Percentiles rank a stretch among this genome's conserved stretches.
phyloP scores from a whole-genome alignment of 2,797 vertebrate genomes.

The Limosa lapponica region DNA sequence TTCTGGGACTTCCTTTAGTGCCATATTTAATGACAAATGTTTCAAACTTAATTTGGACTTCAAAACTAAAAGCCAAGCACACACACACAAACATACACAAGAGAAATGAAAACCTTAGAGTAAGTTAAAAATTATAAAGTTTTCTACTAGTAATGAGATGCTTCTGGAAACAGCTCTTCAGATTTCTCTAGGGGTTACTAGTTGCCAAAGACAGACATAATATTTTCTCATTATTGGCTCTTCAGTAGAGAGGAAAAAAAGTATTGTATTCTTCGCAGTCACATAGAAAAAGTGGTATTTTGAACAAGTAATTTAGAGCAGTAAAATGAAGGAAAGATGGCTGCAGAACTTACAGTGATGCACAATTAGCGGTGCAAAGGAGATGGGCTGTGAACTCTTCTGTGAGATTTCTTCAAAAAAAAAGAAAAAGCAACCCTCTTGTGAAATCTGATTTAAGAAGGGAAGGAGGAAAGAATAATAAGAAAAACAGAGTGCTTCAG shows the following conservation, averaged over 20 bases:
- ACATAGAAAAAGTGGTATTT: slow-evolving; percentile 57
- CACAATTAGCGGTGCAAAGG: slow-evolving; percentile 50
- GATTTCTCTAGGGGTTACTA: slow-evolving; percentile 72
- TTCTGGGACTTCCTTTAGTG: background rate
- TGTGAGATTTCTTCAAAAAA: slow-evolving; percentile 20
- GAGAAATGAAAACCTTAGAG: slow-evolving; percentile 43
- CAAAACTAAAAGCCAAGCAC: slow-evolving; percentile 13
- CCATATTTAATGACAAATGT: background rate
- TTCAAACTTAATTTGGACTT: slow-evolving; percentile 25
- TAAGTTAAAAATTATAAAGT: slow-evolving; percentile 67
- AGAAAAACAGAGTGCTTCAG: background rate
- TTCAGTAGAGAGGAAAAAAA: slow-evolving; percentile 60
- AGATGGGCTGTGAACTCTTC: slow-evolving; percentile 40
- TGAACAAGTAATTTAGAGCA: slow-evolving; percentile 65
- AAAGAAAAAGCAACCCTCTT: background rate
- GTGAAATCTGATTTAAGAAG: slow-evolving; percentile 55
- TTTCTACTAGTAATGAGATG: slow-evolving; percentile 69
- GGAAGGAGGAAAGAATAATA: background rate
- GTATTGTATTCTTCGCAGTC: slow-evolving; percentile 52
- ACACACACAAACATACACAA: background rate
- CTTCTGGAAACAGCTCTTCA: slow-evolving; percentile 65
- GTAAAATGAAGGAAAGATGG: slow-evolving; percentile 48
- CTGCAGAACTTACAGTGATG: slow-evolving; percentile 8
- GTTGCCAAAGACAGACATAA: slow-evolving; percentile 72
- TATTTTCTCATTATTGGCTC: slow-evolving; percentile 80